These are phyloP conservation scores for Lepilemur septentrionalis DNA, from an alignment of 2,797 vertebrate genomes.

Conservation along the genomic window DNA sequence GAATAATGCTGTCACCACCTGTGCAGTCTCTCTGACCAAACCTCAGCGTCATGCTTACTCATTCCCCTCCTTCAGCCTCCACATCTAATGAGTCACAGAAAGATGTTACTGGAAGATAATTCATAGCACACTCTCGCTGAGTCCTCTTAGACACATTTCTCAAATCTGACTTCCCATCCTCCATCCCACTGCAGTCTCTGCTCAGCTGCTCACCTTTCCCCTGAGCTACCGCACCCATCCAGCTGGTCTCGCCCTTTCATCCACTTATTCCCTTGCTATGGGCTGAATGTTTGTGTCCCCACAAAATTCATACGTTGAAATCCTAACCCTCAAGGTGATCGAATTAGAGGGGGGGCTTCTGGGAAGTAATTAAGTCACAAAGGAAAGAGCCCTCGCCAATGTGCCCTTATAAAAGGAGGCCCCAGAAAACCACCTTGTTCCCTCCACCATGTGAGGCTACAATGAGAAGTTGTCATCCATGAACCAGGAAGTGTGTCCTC, in stretches of 20 bases:
- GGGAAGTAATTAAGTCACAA: neutral
- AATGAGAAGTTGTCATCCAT: neutral
- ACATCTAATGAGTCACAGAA: conserved; percentile 51
- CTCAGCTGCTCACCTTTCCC: neutral
- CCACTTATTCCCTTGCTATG: rapidly evolving
- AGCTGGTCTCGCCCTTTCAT: neutral
- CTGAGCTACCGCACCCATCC: neutral
- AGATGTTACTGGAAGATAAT: conserved; percentile 37
- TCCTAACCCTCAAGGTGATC: neutral
- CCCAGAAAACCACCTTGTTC: neutral
- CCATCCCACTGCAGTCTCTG: rapidly evolving
- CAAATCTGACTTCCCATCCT: neutral
- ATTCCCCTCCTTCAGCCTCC: neutral
- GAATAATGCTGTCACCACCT: neutral
- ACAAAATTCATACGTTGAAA: neutral
- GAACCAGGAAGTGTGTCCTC: neutral
- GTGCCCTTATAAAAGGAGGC: neutral
- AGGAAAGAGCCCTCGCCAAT: neutral
- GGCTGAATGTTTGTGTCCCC: neutral
- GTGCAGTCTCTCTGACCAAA: neutral
- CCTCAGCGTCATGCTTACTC: neutral
- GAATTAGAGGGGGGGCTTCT: neutral
- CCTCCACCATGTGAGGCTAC: neutral
- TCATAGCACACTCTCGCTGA: neutral
- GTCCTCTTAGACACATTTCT: neutral